Conservation (phyloP, 2,113 vertebrate genomes). For the Sander vitreus region DNA sequence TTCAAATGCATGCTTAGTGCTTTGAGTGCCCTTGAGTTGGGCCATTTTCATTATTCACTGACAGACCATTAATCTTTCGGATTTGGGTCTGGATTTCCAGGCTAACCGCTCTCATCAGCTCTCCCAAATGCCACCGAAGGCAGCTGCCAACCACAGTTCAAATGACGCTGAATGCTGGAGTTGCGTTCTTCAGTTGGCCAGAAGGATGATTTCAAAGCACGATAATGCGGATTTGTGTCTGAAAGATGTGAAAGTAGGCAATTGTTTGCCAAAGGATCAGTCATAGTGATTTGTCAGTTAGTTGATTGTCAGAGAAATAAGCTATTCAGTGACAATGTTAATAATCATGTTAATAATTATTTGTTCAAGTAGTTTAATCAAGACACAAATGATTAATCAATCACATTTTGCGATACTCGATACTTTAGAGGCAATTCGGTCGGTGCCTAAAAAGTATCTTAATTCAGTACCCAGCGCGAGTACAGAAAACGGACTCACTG, state of each 20-base stretch:
- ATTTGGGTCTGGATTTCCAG: no score
- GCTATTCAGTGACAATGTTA: not conserved
- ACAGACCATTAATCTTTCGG: no score
- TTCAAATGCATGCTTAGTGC: no score
- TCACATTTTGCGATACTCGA: no score
- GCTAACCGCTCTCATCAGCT: not conserved
- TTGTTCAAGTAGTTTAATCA: not conserved
- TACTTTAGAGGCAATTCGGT: no score
- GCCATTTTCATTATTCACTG: no score
- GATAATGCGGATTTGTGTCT: not conserved
- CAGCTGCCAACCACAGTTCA: constrained; percentile 13
- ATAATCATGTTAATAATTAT: no score
- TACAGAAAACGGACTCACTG: not conserved
- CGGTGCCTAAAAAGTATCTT: no score
- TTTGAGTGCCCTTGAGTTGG: no score
- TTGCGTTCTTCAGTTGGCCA: not conserved
- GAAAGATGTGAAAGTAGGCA: not conserved
- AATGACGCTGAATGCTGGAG: not conserved
- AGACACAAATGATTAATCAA: no score
- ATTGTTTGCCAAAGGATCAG: not conserved
- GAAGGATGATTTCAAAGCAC: not conserved
- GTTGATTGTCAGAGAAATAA: not conserved
- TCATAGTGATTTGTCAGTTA: not conserved
- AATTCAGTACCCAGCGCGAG: no score
- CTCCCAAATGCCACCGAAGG: not conserved